A percentile compares a stretch with the other conserved stretches of the same genome.
phyloP scores from a whole-genome alignment of 2,113 vertebrate species.

The Nibea albiflora region DNA sequence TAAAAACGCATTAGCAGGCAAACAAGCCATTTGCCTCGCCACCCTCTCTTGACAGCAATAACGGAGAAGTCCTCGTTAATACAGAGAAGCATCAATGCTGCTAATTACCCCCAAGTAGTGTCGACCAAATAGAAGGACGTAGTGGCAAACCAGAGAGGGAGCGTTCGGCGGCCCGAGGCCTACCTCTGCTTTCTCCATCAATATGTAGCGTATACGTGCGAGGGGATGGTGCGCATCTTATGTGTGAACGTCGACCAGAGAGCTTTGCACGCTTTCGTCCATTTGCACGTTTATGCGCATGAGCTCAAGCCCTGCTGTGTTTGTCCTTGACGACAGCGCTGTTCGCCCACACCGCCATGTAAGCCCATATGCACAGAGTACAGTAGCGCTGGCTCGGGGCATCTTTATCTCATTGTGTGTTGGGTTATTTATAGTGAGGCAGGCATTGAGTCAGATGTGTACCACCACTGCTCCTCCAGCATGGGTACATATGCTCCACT shows the following conservation, averaged over 20 bases:
- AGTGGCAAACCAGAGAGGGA: neutral
- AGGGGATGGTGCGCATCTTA: neutral
- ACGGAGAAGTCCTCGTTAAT: conserved; percentile 37
- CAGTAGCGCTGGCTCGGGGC: conserved; percentile 56
- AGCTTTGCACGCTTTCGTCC: conserved; percentile 5
- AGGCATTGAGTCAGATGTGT: conserved; percentile 73
- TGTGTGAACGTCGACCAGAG: neutral
- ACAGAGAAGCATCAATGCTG: conserved; percentile 30
- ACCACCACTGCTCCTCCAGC: conserved; percentile 55
- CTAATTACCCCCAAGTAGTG: conserved; percentile 47
- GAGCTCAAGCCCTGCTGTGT: conserved; percentile 1
- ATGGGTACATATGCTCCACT: conserved; percentile 39
- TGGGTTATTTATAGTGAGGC: conserved; percentile 78
- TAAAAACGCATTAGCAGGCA: conserved; percentile 50
- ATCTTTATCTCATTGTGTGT: conserved; percentile 68
- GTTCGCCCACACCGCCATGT: conserved; percentile 16
- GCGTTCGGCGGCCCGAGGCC: neutral
- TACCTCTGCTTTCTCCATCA: conserved; percentile 20
- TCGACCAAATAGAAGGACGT: conserved; percentile 14
- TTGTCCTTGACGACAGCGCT: neutral
- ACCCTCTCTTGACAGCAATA: conserved; percentile 42
- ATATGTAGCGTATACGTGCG: conserved; percentile 5
- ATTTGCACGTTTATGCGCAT: neutral
- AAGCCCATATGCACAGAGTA: conserved; percentile 39
- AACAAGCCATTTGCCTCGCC: conserved; percentile 49